These are phyloP conservation scores for Ailuropoda melanoleuca DNA, from an alignment of 2,113 vertebrate species.

Conservation along the genomic window DNA sequence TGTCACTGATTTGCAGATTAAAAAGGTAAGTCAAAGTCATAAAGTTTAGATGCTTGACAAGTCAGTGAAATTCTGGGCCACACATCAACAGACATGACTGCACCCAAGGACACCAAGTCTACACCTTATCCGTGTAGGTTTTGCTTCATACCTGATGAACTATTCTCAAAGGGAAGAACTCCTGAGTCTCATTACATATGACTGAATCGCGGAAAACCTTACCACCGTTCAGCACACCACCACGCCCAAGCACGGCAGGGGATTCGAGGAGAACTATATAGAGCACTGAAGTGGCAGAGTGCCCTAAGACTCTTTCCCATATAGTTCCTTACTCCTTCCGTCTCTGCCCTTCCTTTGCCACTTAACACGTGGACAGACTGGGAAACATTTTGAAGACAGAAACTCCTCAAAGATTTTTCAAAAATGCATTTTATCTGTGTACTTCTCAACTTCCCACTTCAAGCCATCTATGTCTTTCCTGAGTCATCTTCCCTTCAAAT, in stretches of 20 bases:
- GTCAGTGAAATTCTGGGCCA: constrained; percentile 52
- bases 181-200: background rate
- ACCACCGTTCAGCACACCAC: background rate
- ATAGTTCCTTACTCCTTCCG: background rate
- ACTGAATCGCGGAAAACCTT: background rate
- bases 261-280: background rate
- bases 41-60: constrained; percentile 51
- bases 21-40: background rate
- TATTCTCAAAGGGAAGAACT: background rate
- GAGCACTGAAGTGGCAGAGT: background rate
- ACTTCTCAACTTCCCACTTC: background rate
- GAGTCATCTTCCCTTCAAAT: background rate
- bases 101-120: background rate
- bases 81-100: background rate
- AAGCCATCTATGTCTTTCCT: background rate
- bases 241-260: background rate
- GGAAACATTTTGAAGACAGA: background rate
- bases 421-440: background rate
- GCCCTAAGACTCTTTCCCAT: background rate
- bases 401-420: background rate
- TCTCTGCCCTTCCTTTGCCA: background rate
- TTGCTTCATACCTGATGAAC: background rate
- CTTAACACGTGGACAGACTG: background rate
- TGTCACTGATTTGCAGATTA: background rate
- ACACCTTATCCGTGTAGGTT: background rate